Base-by-base conservation (phyloP, 2,113 vertebrate species). In the Oxygymnocypris stewartii region DNA sequence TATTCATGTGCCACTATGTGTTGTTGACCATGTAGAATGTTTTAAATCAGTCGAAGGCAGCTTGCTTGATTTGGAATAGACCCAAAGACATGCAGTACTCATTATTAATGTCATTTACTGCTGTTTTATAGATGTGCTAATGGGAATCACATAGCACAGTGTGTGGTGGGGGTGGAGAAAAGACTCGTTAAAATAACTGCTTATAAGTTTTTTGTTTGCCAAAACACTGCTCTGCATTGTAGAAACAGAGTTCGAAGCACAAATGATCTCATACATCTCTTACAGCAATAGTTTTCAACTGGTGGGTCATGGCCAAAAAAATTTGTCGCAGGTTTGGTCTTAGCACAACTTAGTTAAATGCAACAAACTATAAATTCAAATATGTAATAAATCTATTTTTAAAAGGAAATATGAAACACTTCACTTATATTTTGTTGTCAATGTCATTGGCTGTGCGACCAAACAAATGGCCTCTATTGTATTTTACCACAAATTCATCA, bases 81-180 rank as follows among this genome's bases (percentile, higher is more conserved):
- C 25, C 47, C 47, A 77, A 35, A 79, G 23, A 61, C 51, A 51
- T 78, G 40, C 35, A 78, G 42, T 84, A 12, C 49, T 88, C 61
- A 82, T 67, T 78, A 82, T n/a, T n/a, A 77, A 69, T 85, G 57
- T 82, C 14, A 78, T 71, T 82, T 37, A 71, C 42, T 31, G 10
- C 75, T 82, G 63, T 82, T 85, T 69, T 77, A 59, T 82, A 85
- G 51, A 82, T 28, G 44, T 85, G 57, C 57, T 57, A 82, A 37
- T 31, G 77, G 74, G 76, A 84, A 84, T 69, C 12, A 23, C 77
- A 87, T 23, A 28, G 57, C 74, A n/a, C 40, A 79, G 76, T 23
- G 47, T 79, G 63, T 61, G 47, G 67, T 28, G 47, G 25, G 54
- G 54, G 78, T 54, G 28, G 3, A 54, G 57, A 65, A 63, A 63